Base-by-base conservation (phyloP, 1,140 invertebrate species). In the Pseudomyrmex gracilis region DNA sequence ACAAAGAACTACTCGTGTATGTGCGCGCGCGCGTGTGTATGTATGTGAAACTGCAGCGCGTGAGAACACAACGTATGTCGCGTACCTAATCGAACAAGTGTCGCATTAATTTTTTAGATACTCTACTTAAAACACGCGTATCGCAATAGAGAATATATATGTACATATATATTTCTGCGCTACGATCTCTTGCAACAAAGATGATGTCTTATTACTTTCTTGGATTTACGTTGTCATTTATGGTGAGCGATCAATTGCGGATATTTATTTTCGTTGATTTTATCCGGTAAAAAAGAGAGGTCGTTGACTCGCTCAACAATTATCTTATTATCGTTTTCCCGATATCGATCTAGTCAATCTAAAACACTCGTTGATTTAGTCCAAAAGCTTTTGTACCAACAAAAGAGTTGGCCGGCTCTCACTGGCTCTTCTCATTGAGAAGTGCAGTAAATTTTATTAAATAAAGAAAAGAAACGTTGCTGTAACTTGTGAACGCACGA, bases 211-310 rank as follows among this genome's bases (percentile, higher is more conserved):
- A n/a, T 78, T 57, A 78, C 76, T 80, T 80, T 80, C 76, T 70
- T 53, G 76, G n/a, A 80, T 58, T 78, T 53, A 47, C 60, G 13
- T 3, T 4, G 20, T n/a, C 15, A 57, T 58, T 58, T 68, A 78
- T n/a, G 34, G 12, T 45, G 47, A 53, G 13, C 57, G 45, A 3
- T 34, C 24, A 51, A 34, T 20, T 77, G 24, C 51, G 15, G 3
- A 34, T 9, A 15, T 58, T 67, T 57, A 74, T 82, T 87, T 87
- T 87, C 86, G 70, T 87, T 70, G 85, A 87, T 87, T 84, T 84
- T 80, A 80, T 84, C 10, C n/a, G 66, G 13, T 17, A 45, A 24
- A 13, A n/a, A 67, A 47, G 51, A 70, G 70, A 60, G 43, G 43
- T 80, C 53, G 43, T 34, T 47, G 63, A 78, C 51, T 70, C 64